Conservation (phyloP, 2,797 vertebrate genomes). For the Periophthalmus magnuspinnatus region DNA sequence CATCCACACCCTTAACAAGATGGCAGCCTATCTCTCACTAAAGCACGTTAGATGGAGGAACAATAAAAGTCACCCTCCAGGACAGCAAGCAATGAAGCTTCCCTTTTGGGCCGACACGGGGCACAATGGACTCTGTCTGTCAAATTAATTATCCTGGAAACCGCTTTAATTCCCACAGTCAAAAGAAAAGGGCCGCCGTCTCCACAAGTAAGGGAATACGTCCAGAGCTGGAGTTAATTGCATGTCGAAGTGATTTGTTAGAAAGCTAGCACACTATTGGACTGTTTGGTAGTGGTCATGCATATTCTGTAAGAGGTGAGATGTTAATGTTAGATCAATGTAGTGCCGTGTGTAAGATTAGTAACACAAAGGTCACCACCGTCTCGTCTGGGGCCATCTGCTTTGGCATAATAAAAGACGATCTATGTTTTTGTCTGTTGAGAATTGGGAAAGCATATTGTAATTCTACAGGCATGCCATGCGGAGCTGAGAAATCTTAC, state of each 20-base stretch:
- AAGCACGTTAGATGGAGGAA: conserved; percentile 55
- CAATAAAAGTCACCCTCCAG: conserved; percentile 68
- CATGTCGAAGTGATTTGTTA: conserved; percentile 76
- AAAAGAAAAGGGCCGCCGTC: conserved; percentile 57
- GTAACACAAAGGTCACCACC: conserved; percentile 67
- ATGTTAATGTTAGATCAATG: conserved; percentile 73
- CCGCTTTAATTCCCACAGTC: conserved; percentile 65
- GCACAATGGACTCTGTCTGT: conserved; percentile 75
- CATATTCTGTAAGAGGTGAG: conserved; percentile 62
- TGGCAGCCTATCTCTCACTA: conserved; percentile 38
- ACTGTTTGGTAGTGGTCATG: conserved; percentile 56
- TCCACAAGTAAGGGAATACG: conserved; percentile 64
- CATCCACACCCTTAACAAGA: conserved; percentile 62
- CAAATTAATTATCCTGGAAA: conserved; percentile 79
- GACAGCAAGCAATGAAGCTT: conserved; percentile 67
- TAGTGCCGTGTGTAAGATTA: conserved; percentile 65
- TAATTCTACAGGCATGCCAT: conserved; percentile 51
- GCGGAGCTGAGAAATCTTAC: conserved; percentile 52
- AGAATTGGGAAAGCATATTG: conserved; percentile 16
- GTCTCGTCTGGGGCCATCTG: conserved; percentile 68
- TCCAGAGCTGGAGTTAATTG: conserved; percentile 70
- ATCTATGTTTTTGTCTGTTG: conserved; percentile 28
- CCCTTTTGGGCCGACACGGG: conserved; percentile 59
- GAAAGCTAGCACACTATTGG: conserved; percentile 49
- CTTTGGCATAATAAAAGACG: conserved; percentile 61